Percentiles rank a stretch among this genome's conserved stretches.
phyloP scores from a whole-genome alignment of 2,113 vertebrate species.

The Brevimyrus niger region DNA sequence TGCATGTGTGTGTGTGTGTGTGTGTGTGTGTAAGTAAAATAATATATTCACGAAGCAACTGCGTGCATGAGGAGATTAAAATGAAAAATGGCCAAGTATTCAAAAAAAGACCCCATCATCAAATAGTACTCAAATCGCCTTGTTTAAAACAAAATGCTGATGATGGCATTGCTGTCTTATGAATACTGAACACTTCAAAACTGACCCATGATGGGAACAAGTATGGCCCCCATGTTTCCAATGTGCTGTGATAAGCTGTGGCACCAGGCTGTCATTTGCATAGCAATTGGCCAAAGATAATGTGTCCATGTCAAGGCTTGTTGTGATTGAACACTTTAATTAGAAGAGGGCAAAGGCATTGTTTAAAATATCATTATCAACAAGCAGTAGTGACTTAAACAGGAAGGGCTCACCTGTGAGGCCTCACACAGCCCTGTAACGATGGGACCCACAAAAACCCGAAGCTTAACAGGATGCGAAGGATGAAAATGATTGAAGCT shows the following conservation, averaged over 20 bases:
- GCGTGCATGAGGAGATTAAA: neutral
- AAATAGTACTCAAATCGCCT: neutral
- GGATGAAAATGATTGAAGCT: neutral
- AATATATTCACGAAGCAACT: neutral
- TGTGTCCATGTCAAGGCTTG: constrained; percentile 33
- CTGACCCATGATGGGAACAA: neutral
- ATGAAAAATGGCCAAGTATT: neutral
- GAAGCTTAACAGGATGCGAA: neutral
- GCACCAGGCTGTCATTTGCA: constrained; percentile 38
- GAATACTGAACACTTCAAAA: neutral
- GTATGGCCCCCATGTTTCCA: neutral
- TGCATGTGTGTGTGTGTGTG: neutral
- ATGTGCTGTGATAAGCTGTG: neutral
- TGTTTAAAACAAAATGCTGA: neutral
- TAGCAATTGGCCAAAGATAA: constrained; percentile 36
- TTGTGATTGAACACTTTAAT: constrained; percentile 34
- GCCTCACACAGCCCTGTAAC: neutral
- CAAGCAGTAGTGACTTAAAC: neutral
- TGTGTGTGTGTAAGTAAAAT: neutral
- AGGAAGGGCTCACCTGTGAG: neutral
- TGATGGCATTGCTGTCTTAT: neutral
- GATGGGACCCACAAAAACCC: neutral
- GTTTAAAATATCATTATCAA: constrained; percentile 23
- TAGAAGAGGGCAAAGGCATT: constrained; percentile 28
- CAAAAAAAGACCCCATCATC: neutral